Percentiles rank a stretch among this genome's conserved stretches.
Conservation (phyloP, 2,888 invertebrate genomes). For the Peribatodes rhomboidaria region DNA sequence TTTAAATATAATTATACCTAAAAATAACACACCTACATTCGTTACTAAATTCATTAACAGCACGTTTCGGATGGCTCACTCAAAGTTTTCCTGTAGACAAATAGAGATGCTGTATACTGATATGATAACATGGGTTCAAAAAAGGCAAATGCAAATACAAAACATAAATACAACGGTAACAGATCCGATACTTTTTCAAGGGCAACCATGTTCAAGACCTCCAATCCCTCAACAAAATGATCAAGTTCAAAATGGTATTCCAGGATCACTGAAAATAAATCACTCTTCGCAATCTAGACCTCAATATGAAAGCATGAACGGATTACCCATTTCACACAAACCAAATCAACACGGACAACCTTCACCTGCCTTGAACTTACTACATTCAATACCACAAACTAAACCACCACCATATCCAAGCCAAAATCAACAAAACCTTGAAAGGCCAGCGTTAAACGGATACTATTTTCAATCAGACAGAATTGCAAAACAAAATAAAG, state of each 20-base stretch:
- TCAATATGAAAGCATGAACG: neutral
- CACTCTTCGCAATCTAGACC: neutral
- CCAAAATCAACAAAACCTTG: constrained; percentile 1
- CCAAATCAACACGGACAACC: neutral
- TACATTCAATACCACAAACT: neutral
- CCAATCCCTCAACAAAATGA: neutral
- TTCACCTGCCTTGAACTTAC: neutral
- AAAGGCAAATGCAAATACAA: constrained; percentile 35
- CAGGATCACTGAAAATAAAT: neutral
- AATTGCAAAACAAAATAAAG: neutral
- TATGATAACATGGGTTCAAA: constrained; percentile 57
- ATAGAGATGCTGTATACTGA: constrained; percentile 52
- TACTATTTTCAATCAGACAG: neutral
- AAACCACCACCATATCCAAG: constrained; percentile 3
- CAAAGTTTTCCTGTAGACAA: constrained; percentile 37
- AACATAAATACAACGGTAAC: neutral
- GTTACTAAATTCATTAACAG: constrained; percentile 51
- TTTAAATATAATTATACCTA: constrained; percentile 55
- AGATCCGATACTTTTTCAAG: neutral
- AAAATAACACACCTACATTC: constrained; percentile 54
- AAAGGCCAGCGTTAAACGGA: neutral
- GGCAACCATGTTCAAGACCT: neutral
- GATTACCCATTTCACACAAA: neutral
- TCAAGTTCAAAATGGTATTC: neutral
- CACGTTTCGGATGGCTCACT: constrained; percentile 47